Evolutionary conservation across 2,113 vertebrate genomes (phyloP).

Genomic region (Lipotes vexillifer): DNA sequence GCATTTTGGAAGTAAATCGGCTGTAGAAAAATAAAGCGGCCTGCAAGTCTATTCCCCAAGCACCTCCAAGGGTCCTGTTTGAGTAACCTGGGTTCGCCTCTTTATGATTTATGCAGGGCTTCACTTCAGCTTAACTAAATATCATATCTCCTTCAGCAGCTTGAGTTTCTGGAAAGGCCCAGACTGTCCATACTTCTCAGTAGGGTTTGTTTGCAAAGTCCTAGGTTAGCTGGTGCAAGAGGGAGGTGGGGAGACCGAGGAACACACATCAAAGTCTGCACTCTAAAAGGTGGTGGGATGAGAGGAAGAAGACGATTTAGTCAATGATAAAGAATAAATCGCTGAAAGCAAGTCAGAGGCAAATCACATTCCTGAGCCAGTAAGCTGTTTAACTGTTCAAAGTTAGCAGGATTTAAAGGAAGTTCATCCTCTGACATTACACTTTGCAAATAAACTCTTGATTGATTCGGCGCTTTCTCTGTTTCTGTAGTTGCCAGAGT

Average conservation of each 20-base stretch:
- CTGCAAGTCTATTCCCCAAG: slow-evolving; percentile 55
- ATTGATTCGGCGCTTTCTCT: slow-evolving; percentile 34
- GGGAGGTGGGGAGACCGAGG: not conserved
- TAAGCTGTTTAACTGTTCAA: slow-evolving; percentile 19
- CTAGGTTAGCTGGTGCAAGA: slow-evolving; percentile 23
- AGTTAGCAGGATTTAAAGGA: slow-evolving; percentile 44
- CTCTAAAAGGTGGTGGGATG: not conserved
- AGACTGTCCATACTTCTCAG: slow-evolving; percentile 23
- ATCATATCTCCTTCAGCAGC: slow-evolving; percentile 54
- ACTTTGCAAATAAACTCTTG: slow-evolving; percentile 65
- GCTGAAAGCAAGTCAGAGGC: not conserved
- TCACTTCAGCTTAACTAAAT: slow-evolving; percentile 64
- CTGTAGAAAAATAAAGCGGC: slow-evolving; percentile 66
- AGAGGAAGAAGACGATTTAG: not conserved
- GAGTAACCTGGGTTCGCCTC: slow-evolving; percentile 57
- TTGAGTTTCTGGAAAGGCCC: slow-evolving; percentile 58
- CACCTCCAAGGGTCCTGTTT: slow-evolving; percentile 54
- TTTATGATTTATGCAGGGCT: slow-evolving; percentile 63
- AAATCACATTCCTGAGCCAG: slow-evolving; percentile 37
- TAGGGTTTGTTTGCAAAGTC: slow-evolving; percentile 51
- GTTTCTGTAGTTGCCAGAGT: slow-evolving; percentile 40
- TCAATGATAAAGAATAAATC: slow-evolving; percentile 30
- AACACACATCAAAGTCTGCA: slow-evolving; percentile 1
- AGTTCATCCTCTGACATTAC: slow-evolving; percentile 43
- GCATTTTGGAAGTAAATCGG: slow-evolving; percentile 48